Base-by-base conservation (phyloP, 2,797 vertebrate genomes). In the Bradypodion pumilum region DNA sequence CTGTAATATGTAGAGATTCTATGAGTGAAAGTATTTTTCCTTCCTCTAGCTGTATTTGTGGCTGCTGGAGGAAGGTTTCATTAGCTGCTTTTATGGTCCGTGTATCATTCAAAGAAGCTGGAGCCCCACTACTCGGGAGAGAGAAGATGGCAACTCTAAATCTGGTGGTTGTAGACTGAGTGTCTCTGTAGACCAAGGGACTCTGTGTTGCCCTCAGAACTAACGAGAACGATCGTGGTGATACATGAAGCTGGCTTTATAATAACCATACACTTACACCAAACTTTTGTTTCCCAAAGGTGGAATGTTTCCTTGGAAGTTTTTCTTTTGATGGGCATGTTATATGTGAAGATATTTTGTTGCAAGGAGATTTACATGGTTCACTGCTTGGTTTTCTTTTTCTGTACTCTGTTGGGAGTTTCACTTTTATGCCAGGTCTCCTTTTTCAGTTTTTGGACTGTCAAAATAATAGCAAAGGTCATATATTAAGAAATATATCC, bases 401-500 rank as follows among this genome's bases (percentile, higher is more conserved):
- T 70, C 10, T 62, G 79, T 92, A 89, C 56, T 90, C 79, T 19
- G 1, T 23, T 78, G 84, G 40, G 78, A 89, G 29, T 92, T 90
- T 77, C 32, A 21, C 65, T 27, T 87, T 92, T 70, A 52, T 68
- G 27, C 9, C n/a, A 29, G 25, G 75, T 88, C 49, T 78, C 86
- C 68, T 60, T 85, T 85, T 86, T 74, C 86, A 82, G 74, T 49
- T 81, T 86, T 16, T 44, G 94, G 88, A 25, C 78, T 92, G 85
- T 85, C 89, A 84, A 49, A 86, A 88, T 73, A 87, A 56, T 83
- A 62, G 12, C 68, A 63, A 59, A 78, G 56, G 52, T 60, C 21
- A 85, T 81, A 82, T 68, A 90, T 89, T 76, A 84, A 78, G n/a
- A 84, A 84, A 74, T 75, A 35, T 25, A 40, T 8, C 23, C 85